Conservation (phyloP, 2,797 vertebrate genomes). For the Corythornis leucogaster region DNA sequence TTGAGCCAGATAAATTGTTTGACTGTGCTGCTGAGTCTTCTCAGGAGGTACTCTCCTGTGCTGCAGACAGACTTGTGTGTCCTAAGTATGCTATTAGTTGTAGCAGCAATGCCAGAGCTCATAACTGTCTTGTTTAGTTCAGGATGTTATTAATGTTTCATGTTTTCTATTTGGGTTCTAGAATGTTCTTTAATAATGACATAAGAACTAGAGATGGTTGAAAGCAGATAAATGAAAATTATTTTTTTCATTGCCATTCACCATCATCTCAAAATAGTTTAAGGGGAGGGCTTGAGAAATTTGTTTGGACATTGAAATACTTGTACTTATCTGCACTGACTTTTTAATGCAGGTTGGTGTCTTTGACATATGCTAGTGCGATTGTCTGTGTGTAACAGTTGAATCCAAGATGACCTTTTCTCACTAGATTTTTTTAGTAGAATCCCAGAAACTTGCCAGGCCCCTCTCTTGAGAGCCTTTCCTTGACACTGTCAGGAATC, state of each 20-base stretch:
- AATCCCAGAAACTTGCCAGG: background rate
- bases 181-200: background rate
- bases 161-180: background rate
- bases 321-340: background rate
- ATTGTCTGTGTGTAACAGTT: background rate
- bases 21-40: background rate
- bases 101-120: background rate
- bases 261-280: background rate
- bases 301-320: constrained; percentile 6
- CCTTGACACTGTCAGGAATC: constrained; percentile 13
- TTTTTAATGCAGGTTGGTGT: background rate
- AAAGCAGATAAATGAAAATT: background rate
- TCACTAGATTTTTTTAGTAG: constrained; percentile 14
- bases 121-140: background rate
- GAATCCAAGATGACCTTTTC: constrained; percentile 18
- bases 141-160: background rate
- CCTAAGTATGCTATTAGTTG: background rate
- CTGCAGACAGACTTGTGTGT: background rate
- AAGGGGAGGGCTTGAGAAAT: background rate
- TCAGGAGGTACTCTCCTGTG: background rate
- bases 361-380: background rate
- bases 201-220: background rate
- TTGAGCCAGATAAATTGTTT: background rate
- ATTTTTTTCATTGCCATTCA: background rate
- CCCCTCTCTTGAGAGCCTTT: background rate